A percentile compares a stretch with the other conserved stretches of the same genome.
Conservation (phyloP, 2,113 vertebrate species). For the Nannobrachium achirus region DNA sequence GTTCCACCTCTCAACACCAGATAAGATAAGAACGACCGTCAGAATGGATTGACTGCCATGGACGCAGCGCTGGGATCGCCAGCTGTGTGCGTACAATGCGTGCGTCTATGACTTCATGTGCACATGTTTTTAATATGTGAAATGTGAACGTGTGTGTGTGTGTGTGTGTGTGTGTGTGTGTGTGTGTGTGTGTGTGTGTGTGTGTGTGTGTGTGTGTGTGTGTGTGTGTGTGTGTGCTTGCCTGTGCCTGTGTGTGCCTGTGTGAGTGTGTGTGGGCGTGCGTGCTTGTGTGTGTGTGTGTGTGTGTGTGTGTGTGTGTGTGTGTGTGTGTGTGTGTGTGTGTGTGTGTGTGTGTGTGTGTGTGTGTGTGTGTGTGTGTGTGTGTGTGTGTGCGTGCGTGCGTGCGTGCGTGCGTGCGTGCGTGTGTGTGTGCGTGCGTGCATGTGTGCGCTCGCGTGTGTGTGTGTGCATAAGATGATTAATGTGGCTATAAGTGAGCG, state of each 20-base stretch:
- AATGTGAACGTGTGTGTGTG: constrained; percentile 1
- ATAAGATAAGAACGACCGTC: no score
- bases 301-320: not conserved
- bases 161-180: constrained; percentile 1
- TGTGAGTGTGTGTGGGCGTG: not conserved
- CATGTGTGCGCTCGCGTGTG: not conserved
- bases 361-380: not conserved
- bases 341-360: not conserved
- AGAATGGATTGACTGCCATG: no score
- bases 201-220: constrained; percentile 7
- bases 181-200: constrained; percentile 21
- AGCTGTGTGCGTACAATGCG: no score
- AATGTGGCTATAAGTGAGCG: no score
- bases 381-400: not conserved
- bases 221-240: constrained; percentile 5
- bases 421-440: not conserved
- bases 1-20: no score
- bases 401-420: not conserved
- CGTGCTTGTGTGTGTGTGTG: not conserved
- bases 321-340: not conserved
- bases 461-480: not conserved
- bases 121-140: no score
- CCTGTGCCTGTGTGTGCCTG: not conserved
- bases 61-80: no score
- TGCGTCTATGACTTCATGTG: no score